Percentiles rank a stretch among this genome's conserved stretches.
Evolutionary conservation across 2,113 vertebrate species (phyloP).

Genomic region (Ptilonorhynchus violaceus): DNA sequence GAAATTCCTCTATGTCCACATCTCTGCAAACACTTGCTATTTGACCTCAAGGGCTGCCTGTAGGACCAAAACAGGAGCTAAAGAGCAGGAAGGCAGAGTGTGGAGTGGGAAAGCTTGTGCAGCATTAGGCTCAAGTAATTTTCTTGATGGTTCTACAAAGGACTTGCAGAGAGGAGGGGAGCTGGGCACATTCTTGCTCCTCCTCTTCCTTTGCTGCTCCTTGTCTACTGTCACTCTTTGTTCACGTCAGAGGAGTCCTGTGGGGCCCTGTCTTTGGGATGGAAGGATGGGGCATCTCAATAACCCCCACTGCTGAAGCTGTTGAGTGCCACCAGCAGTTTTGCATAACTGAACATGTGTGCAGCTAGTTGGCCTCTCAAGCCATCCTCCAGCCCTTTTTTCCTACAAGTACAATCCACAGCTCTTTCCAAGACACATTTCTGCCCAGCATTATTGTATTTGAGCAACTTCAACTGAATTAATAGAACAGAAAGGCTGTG

Average conservation of each 20-base stretch:
- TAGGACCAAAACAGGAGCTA: neutral
- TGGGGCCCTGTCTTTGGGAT: neutral
- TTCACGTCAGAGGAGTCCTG: neutral
- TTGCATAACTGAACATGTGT: neutral
- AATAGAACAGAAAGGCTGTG: neutral
- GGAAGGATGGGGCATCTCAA: neutral
- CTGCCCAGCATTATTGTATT: neutral
- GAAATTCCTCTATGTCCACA: neutral
- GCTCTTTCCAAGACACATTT: neutral
- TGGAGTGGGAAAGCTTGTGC: neutral
- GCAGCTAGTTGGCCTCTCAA: neutral
- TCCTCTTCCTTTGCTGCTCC: neutral
- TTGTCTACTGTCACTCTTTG: neutral
- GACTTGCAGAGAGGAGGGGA: neutral
- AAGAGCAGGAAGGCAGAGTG: neutral
- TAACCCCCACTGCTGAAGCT: neutral
- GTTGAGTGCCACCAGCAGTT: neutral
- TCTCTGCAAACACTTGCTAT: neutral
- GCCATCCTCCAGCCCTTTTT: neutral
- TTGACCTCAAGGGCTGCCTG: neutral
- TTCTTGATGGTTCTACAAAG: neutral
- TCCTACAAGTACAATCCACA: neutral
- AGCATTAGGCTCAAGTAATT: neutral
- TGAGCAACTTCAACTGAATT: neutral
- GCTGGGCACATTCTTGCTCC: neutral